Evolutionary conservation across 53 echinoderm and acorn worm genomes (phyloP), one percentile per base, ranked within the genome.

Genomic region (Holothuria leucospilota): DNA sequence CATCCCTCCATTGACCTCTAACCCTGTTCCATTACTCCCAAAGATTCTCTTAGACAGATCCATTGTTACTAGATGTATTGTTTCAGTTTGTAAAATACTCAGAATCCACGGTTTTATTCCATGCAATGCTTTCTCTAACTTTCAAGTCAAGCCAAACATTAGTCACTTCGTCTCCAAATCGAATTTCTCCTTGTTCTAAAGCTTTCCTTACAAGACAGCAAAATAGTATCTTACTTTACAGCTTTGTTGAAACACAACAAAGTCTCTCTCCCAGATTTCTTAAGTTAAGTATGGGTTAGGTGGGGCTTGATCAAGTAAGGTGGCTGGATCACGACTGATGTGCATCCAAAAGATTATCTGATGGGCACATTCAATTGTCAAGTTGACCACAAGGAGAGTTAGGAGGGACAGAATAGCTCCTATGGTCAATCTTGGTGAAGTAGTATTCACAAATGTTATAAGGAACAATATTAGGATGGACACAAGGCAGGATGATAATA

Each of bases 291-390:
- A 38, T 9, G 59, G 39, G 46, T 59, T 70, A 15, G 59, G 56
- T 14, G 62, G 30, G 42, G 62, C 52, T 11, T 61, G 58, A 27
- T 90, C 90, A 5, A 90, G 73, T 27, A 92, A 69, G 0, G 86
- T 81, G 59, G 88, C 85, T 1, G 91, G 89, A 29, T 94, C 93
- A 20, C 86, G 89, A 58, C 90, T 97, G 74, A 95, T 72, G 16
- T 87, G 72, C 87, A 95, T 90, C 97, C 97, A 97, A 75, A 97
- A 93, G 21, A 97, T 90, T 71, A 97, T 97, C 77, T 95, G 95
- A 73, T 97, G 97, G 25, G 97, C 97, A 63, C 97, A 97, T 82
- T 97, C 97, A 40, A 97, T 97, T 25, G 97, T 87, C 61, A 97
- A 72, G 52, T 89, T 95, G n/a, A 97, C 85, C 30, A 97, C 80